phyloP scores from a whole-genome alignment of 2,888 invertebrate genomes.

The Nomada fucata region DNA sequence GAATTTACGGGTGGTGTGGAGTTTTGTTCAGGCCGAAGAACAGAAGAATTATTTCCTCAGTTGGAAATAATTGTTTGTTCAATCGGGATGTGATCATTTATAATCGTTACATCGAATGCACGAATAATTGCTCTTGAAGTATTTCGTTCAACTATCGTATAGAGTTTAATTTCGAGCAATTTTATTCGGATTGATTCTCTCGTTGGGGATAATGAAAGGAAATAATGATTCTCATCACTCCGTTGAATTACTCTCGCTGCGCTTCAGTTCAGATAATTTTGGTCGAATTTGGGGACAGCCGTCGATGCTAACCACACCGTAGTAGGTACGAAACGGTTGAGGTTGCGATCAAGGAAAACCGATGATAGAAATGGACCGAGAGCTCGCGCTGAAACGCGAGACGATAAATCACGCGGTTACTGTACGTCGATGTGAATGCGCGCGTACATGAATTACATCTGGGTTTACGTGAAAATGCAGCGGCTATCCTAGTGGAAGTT shows the following conservation, averaged over 20 bases:
- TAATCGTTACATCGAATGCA: no score
- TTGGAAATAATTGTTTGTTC: no score
- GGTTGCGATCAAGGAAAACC: conserved; percentile 59
- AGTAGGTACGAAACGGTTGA: conserved; percentile 15
- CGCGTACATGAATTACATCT: conserved; percentile 46
- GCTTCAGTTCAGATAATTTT: conserved; percentile 36
- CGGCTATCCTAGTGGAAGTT: not conserved
- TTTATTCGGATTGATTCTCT: not conserved
- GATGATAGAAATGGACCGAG: conserved; percentile 63
- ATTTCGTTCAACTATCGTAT: no score
- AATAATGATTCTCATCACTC: no score
- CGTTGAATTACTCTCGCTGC: not conserved
- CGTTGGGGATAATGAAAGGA: no score
- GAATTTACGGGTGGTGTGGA: no score
- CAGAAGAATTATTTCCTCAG: no score
- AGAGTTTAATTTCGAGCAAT: not conserved
- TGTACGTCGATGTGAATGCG: conserved; percentile 46
- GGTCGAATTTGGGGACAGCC: conserved; percentile 47
- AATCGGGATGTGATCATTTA: no score
- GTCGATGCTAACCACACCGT: conserved; percentile 21
- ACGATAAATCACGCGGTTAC: conserved; percentile 70
- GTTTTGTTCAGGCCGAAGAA: no score
- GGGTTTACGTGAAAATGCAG: conserved; percentile 30
- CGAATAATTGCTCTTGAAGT: no score
- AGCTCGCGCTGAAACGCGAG: conserved; percentile 66